phyloP scores from a whole-genome alignment of 2,888 invertebrate species.

The Latrodectus elegans region DNA sequence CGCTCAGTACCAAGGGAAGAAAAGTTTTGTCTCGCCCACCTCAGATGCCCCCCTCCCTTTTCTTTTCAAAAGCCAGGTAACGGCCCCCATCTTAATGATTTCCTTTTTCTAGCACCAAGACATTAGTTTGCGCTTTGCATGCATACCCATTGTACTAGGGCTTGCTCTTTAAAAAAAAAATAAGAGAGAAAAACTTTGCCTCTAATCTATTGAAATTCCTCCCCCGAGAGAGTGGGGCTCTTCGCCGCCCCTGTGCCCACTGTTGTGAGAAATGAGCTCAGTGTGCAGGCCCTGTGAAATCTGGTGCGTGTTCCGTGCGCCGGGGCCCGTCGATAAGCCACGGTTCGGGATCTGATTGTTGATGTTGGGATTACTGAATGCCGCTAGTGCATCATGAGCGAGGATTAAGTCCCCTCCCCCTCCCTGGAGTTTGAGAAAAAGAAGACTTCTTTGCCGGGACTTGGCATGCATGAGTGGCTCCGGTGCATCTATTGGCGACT shows the following conservation, averaged over 20 bases:
- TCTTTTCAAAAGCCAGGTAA: constrained; percentile 20
- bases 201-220: constrained; percentile 68
- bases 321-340: constrained; percentile 65
- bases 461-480: constrained; percentile 59
- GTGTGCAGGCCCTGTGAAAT: constrained; percentile 69
- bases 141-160: constrained; percentile 32
- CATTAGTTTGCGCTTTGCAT: constrained; percentile 58
- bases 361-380: constrained; percentile 69
- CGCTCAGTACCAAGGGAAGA: background rate
- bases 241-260: constrained; percentile 53
- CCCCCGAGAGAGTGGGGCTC: constrained; percentile 45
- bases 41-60: background rate
- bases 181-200: constrained; percentile 43
- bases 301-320: constrained; percentile 57
- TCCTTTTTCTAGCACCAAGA: constrained; percentile 34
- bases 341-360: constrained; percentile 69
- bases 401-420: constrained; percentile 64
- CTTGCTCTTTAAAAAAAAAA: background rate
- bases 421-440: constrained; percentile 35
- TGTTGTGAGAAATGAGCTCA: constrained; percentile 70
- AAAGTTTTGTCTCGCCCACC: constrained; percentile 1
- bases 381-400: constrained; percentile 61
- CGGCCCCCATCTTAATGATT: constrained; percentile 59
- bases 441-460: constrained; percentile 55
- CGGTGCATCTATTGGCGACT: constrained; percentile 63